Base-by-base conservation (phyloP, 2,888 invertebrate genomes). In the Melieria crassipennis region DNA sequence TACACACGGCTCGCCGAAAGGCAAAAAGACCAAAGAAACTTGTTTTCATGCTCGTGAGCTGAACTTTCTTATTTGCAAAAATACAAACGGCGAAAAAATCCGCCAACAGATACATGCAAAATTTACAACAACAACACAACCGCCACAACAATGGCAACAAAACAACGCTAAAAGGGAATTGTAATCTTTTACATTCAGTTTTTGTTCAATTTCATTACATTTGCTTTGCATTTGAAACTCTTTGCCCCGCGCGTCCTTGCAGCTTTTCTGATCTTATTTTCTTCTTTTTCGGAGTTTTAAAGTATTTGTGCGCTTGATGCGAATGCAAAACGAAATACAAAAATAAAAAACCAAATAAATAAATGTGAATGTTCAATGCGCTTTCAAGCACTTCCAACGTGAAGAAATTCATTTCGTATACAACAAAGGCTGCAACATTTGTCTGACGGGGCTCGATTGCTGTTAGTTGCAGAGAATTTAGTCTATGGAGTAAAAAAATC, bases 111-210 rank as follows among this genome's bases (percentile, higher is more conserved):
- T 47, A 45, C 45, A 13, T 4, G 11, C 30, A 30, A 30, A n/a
- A 11, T 16, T 16, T 6, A 6, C 47, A 5, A 47, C 10, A 62
- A 62, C 13, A 62, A 4, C 4, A 62, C 16, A 62, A 48, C 42
- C 3, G 6, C n/a, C 42, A 52, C 42, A 11, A 43, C 52, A 64
- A 11, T 64, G 42, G 64, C 52, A 64, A 42, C 43, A 64, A 64
- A 64, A 64, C 50, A 64, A 47, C 52, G 43, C 50, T 13, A 52
- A 64, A 64, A 52, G 64, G 11, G 52, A 52, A 64, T 64, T 64
- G 52, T 47, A 64, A 64, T 52, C 11, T 50, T 64, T 64, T 30
- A 30, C 64, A 64, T 43, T 64, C n/a, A 64, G 42, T 13, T n/a
- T 52, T 64, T 64, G 50, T 10, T 52, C n/a, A 13, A 6, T 42